A percentile compares a stretch with the other conserved stretches of the same genome.
Conservation (phyloP, 1,140 invertebrate genomes). For the Homarus americanus region DNA sequence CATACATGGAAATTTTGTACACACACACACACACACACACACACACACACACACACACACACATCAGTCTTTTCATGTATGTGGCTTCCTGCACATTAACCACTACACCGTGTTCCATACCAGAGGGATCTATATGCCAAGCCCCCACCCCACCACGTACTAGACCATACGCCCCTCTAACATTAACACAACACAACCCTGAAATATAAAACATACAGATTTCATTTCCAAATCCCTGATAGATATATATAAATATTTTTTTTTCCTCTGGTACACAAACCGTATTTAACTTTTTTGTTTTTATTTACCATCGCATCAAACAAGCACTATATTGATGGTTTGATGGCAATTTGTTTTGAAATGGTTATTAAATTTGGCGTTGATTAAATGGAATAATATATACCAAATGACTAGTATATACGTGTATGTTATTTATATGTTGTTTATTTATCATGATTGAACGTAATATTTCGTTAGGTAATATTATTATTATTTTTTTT, state of each 20-base stretch:
- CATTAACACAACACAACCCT: too few species aligned
- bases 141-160: not conserved
- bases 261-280: too few species aligned
- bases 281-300: not conserved
- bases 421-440: not conserved
- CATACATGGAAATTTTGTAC: too few species aligned
- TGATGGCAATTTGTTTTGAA: conserved; percentile 47
- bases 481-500: not conserved
- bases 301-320: conserved; percentile 14
- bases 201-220: not conserved
- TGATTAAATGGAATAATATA: conserved; percentile 56
- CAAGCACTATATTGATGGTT: conserved; percentile 32
- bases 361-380: conserved; percentile 29
- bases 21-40: conserved; percentile 9
- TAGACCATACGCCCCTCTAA: not conserved
- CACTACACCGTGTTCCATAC: not conserved
- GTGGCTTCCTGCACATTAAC: not conserved
- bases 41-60: conserved; percentile 10
- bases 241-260: not conserved
- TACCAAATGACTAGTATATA: conserved; percentile 22
- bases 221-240: not conserved
- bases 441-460: too few species aligned
- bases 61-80: conserved; percentile 25
- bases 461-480: not conserved
- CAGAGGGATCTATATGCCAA: conserved; percentile 13